phyloP scores from a whole-genome alignment of 2,888 invertebrate species.

The Andrena bicolor region DNA sequence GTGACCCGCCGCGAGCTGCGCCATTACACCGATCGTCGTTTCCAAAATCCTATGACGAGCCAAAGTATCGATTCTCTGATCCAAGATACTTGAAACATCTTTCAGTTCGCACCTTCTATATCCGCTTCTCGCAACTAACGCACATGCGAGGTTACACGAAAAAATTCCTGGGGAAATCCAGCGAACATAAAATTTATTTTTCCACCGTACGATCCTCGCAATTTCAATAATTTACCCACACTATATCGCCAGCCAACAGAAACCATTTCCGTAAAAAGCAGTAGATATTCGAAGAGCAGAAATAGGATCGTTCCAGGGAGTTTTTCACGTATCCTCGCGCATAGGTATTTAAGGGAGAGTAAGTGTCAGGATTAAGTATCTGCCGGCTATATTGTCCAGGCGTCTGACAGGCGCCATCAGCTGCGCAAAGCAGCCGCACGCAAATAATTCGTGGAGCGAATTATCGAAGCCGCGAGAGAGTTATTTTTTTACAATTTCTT shows the following conservation, averaged over 20 bases:
- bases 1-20: conserved; percentile 42
- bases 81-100: neutral
- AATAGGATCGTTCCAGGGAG: too few species aligned
- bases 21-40: conserved; percentile 21
- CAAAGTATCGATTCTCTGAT: neutral
- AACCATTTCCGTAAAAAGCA: too few species aligned
- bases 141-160: conserved; percentile 8
- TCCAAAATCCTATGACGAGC: neutral
- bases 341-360: conserved; percentile 19
- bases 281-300: too few species aligned
- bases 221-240: too few species aligned
- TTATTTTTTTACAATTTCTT: conserved; percentile 17
- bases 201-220: too few species aligned
- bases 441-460: conserved; percentile 43
- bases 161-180: too few species aligned
- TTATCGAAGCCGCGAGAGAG: conserved; percentile 9
- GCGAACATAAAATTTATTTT: too few species aligned
- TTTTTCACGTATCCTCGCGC: neutral
- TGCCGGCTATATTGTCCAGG: neutral
- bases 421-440: neutral
- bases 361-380: neutral
- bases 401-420: neutral
- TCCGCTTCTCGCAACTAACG: conserved; percentile 26
- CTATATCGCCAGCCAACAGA: too few species aligned
- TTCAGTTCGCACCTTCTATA: neutral